Conservation (phyloP, 2,113 vertebrate genomes). For the Erinaceus europaeus region DNA sequence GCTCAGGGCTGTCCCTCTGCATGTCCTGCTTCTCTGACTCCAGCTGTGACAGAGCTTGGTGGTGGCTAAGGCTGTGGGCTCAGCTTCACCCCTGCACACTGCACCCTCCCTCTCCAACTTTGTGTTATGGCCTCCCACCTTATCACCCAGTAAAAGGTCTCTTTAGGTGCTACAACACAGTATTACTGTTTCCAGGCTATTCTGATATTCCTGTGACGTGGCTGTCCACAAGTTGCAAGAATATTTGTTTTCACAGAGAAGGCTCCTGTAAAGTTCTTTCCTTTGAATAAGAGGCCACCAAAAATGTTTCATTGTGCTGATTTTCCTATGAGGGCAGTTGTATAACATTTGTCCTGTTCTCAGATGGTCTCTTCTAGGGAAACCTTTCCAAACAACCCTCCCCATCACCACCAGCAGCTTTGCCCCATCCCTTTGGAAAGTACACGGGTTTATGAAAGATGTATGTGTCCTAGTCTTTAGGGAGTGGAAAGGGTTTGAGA, state of each 20-base stretch:
- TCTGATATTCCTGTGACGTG: neutral
- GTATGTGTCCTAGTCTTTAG: neutral
- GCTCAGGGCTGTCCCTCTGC: neutral
- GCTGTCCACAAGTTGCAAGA: neutral
- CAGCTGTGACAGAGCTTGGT: neutral
- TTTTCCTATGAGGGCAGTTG: neutral
- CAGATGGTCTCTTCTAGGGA: neutral
- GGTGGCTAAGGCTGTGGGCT: neutral
- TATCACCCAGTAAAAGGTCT: neutral
- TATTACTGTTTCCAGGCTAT: neutral
- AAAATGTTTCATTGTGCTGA: neutral
- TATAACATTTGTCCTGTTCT: neutral
- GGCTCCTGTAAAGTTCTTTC: neutral
- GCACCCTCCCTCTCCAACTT: neutral
- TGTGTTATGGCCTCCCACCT: neutral
- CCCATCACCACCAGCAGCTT: neutral
- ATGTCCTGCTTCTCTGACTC: neutral
- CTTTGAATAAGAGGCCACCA: neutral
- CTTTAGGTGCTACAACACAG: neutral
- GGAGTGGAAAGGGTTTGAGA: neutral
- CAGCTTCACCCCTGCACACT: rapidly evolving
- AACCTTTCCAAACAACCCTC: neutral
- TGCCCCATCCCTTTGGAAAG: neutral
- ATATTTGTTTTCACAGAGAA: neutral
- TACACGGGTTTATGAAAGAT: rapidly evolving